Conservation (phyloP, 2,797 vertebrate species). For the Euthynnus affinis region DNA sequence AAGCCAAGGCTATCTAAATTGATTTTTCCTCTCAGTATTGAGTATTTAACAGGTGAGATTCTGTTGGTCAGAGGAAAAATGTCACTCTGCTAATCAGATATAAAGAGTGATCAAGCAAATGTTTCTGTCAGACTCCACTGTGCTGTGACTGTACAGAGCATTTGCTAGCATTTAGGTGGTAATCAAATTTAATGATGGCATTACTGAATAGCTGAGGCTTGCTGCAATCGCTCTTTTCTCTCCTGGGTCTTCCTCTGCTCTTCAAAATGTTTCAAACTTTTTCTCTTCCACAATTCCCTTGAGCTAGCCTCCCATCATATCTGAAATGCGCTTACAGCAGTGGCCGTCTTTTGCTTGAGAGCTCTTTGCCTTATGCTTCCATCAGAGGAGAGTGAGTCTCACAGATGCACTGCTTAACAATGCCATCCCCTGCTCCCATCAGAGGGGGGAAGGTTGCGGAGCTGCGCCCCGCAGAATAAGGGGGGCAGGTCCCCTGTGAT, state of each 20-base stretch:
- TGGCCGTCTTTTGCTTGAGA: constrained; percentile 99
- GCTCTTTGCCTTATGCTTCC: constrained; percentile 98
- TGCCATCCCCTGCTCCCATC: constrained; percentile 99
- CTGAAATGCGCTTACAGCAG: constrained; percentile 98
- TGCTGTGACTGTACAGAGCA: constrained; percentile 67
- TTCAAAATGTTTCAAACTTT: constrained; percentile 97
- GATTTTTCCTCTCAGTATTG: constrained; percentile 78
- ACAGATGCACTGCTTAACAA: constrained; percentile 99
- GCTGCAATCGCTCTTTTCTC: constrained; percentile 75
- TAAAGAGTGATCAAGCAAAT: constrained; percentile 64
- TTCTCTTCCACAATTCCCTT: constrained; percentile 89
- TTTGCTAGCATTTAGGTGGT: constrained; percentile 82
- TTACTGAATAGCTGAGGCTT: constrained; percentile 80
- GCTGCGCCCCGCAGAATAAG: constrained; percentile 99
- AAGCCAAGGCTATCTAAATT: constrained; percentile 79
- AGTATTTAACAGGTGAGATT: constrained; percentile 82
- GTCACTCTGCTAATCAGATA: constrained; percentile 74
- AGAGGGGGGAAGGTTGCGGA: constrained; percentile 96
- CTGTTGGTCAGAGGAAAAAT: constrained; percentile 72
- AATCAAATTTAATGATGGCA: constrained; percentile 85
- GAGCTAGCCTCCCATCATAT: constrained; percentile 94
- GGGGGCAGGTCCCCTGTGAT: constrained; percentile 99
- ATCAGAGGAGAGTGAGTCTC: constrained; percentile 99
- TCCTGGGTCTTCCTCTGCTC: constrained; percentile 89
- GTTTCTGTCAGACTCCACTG: constrained; percentile 67